Evolutionary conservation across 1,140 invertebrate species (phyloP).

Genomic region (Saccostrea cuccullata): DNA sequence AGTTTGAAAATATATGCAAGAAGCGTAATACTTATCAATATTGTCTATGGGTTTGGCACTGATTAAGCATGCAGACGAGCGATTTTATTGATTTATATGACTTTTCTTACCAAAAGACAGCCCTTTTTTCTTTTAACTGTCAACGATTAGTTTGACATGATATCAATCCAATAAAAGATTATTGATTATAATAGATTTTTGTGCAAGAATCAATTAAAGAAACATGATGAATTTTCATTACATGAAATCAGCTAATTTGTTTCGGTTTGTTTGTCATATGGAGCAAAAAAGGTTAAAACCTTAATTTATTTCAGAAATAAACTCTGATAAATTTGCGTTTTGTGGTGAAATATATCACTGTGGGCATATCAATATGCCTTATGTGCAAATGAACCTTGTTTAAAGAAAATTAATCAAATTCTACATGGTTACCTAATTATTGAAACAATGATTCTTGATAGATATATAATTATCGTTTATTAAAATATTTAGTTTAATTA

Average conservation of each 20-base stretch:
- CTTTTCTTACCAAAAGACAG: background rate
- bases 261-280: background rate
- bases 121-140: background rate
- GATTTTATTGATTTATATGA: background rate
- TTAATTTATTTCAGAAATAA: background rate
- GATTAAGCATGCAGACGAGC: background rate
- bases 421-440: background rate
- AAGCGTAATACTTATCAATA: background rate
- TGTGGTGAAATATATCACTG: background rate
- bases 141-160: background rate
- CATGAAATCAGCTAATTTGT: background rate
- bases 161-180: background rate
- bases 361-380: background rate
- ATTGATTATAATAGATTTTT: slow-evolving; percentile 25
- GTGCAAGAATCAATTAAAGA: slow-evolving; percentile 16
- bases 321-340: background rate
- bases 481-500: too few relatives aligned
- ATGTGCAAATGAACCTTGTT: too few relatives aligned
- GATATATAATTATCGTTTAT: too few relatives aligned
- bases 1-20: background rate
- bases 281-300: background rate
- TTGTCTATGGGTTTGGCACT: background rate
- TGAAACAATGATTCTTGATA: background rate
- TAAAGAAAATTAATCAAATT: too few relatives aligned
- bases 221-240: background rate